Evolutionary conservation across 2,113 vertebrate species (phyloP), one percentile per base, ranked within the genome.

Genomic region (Ariopsis seemanni): DNA sequence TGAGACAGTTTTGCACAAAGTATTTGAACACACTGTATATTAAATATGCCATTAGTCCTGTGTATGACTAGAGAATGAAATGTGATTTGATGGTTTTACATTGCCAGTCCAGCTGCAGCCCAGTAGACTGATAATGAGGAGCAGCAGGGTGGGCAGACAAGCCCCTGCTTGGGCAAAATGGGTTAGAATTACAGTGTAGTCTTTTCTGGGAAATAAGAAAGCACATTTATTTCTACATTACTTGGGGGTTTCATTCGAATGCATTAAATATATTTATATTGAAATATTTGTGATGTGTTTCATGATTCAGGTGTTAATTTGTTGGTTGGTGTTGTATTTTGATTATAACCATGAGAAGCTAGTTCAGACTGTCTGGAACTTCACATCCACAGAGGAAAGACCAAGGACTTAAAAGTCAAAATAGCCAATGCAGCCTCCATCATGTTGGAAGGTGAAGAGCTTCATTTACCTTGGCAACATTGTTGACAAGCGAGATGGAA

Each of bases 11-110:
- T 62, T 80, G 75, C 42, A 52, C 55, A 12, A 53, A 86, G 25
- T 50, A 77, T 10, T 65, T 53, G 25, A 67, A 52, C 60, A 67
- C 53, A 30, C 2, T 86, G 17, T 79, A 55, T 53, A 55, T 78
- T 20, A 80, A 80, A 80, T 86, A 79, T 57, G 50, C n/a, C 18
- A 79, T 80, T 85, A 85, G 65, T 78, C 14, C 15, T 60, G 52
- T 8, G 25, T 4, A 27, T 78, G 74, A 34, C 57, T 53, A 60
- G 1, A 1, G 48, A 48, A 86, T 67, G 48, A 80, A 86, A 80
- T 69, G 50, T 1, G n/a, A 42, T 55, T 63, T 53, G 2, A 57
- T 79, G 15, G n/a, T 57, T 79, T 57, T 30, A 79, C 3, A 18
- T 79, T 30, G 1, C n/a, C 25, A 14, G 30, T 55, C 7, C n/a